Evolutionary conservation across 2,888 invertebrate species (phyloP), one percentile per base, ranked within the genome.

Genomic region (Mechanitis messenoides): DNA sequence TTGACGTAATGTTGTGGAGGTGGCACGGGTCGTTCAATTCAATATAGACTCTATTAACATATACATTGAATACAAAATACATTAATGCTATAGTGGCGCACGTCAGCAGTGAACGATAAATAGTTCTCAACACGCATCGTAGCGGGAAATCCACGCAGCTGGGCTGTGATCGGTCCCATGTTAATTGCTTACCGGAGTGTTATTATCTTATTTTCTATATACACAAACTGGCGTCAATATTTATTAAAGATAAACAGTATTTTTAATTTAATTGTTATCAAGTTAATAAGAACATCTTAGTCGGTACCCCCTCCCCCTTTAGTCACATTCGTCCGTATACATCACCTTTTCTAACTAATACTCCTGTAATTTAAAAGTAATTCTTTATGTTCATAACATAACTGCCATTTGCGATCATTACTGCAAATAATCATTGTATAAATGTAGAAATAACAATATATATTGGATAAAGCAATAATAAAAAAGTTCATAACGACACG

Each of bases 91-190:
- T 72, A 71, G 72, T 73, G 71, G 72, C 74, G 76, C 79, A 86
- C 86, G 87, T 87, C 87, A 87, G 81, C 79, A 77, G 75, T 76
- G 76, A 76, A 84, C 80, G 84, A 87, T 87, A 88, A 87, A 87
- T 89, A 84, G 88, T 87, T 85, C 86, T 83, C 77, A 83, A 85
- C 83, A 85, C 81, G 81, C 85, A 79, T 84, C 76, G 80, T 87
- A 87, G 87, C 86, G 86, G 88, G 83, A 86, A 89, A 87, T 88
- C 85, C 89, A 89, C 87, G 88, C 87, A 81, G 83, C 81, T 78
- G 79, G 78, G 76, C 80, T 83, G 87, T 90, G 89, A 89, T 89
- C 83, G 81, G 78, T 76, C 75, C 75, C 78, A 78, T 78, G 80
- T 82, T 87, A 85, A 87, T 87, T 85, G 80, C 77, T 83, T 78